phyloP scores from a whole-genome alignment of 2,888 invertebrate genomes.

The Incurvaria masculella region DNA sequence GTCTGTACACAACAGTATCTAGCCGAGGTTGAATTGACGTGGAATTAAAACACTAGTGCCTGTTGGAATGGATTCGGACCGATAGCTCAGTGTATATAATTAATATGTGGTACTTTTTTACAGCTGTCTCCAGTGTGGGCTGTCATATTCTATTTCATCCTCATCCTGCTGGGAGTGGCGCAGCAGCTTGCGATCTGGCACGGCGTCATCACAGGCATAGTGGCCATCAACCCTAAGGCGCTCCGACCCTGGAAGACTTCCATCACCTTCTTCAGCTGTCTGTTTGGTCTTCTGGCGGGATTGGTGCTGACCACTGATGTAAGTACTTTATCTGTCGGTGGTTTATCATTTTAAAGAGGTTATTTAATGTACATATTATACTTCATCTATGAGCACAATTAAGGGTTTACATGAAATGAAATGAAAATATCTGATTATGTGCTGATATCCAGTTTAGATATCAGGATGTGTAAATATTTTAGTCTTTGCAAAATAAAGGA shows the following conservation, averaged over 20 bases:
- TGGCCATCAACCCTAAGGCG: constrained; percentile 71
- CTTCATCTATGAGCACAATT: neutral
- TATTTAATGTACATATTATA: neutral
- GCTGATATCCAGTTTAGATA: neutral
- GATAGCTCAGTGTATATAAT: too few relatives aligned
- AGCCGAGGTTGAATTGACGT: too few relatives aligned
- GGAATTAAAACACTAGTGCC: too few relatives aligned
- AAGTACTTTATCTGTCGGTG: too few relatives aligned
- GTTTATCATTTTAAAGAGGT: too few relatives aligned
- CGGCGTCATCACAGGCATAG: constrained; percentile 81
- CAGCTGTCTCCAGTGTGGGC: constrained; percentile 86
- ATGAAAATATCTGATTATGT: neutral
- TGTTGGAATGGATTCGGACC: too few relatives aligned
- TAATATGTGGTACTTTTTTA: too few relatives aligned
- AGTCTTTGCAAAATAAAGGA: neutral
- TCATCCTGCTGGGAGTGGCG: constrained; percentile 83
- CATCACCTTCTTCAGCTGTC: constrained; percentile 80
- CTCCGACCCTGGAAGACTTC: constrained; percentile 78
- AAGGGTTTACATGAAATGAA: neutral
- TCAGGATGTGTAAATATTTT: too few relatives aligned
- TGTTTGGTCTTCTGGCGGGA: constrained; percentile 78
- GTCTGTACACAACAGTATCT: too few relatives aligned
- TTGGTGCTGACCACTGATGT: constrained; percentile 86
- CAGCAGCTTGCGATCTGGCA: constrained; percentile 92
- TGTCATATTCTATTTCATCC: constrained; percentile 78